Evolutionary conservation across 2,113 vertebrate genomes (phyloP), one percentile per base, ranked within the genome.

Genomic region (Myodes glareolus): DNA sequence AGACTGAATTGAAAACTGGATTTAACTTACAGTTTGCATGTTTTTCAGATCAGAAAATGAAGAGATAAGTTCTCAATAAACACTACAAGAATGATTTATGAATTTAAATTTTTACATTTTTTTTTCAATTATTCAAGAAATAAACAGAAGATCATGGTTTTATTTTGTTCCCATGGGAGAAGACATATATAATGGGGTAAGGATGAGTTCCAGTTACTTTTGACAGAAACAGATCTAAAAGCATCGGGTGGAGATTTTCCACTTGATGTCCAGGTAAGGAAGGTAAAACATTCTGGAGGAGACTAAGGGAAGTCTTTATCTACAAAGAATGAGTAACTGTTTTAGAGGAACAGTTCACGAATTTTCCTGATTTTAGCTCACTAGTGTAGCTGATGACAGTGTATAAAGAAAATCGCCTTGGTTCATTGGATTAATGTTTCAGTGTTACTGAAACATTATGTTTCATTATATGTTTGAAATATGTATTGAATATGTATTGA

Each of bases 41-140:
- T 81, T 86, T 94, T 95, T 81, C 85, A 88, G 92, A 72, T 95
- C 17, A 65, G n/a, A 27, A 47, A 91, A 93, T 45, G 55, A n/a
- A 75, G 55, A 90, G 33, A 52, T 58, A 14, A 11, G 6, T 61
- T 39, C 1, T 12, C 67, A 68, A 33, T 78, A 89, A 82, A 75
- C 85, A 92, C 36, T 82, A n/a, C 29, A 88, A 42, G 3, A 68
- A 77, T 95, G 52, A 39, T 58, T 58, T 52, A 85, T 94, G 14
- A 68, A 93, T 39, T 82, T 16, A 5, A 77, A 88, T 31, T 65
- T 90, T 17, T 68, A 81, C 23, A 77, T n/a, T n/a, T 81, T 82
- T 61, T 36, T 82, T 82, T 58, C 52, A 82, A 27, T 82, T 82
- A 61, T 25, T 82, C 58, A 61, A n/a, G 58, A 58, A 58, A 27